Evolutionary conservation across 1,140 invertebrate species (phyloP).

Genomic region (Geopemphigus sp.): DNA sequence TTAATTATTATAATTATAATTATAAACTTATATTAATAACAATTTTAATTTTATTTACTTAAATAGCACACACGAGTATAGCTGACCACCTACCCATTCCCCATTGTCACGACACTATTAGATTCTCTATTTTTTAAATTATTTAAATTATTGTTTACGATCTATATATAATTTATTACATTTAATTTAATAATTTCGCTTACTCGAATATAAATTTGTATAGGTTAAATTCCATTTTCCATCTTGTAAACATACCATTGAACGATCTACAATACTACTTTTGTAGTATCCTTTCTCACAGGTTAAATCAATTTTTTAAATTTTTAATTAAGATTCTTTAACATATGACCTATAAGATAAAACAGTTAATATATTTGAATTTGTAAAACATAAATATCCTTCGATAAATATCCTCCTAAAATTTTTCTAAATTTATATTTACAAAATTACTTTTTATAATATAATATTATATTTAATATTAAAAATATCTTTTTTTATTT

Average conservation of each 20-base stretch:
- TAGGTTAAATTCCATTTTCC: background rate
- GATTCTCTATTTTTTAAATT: too few species aligned
- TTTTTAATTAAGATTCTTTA: too few species aligned
- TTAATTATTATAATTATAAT: too few species aligned
- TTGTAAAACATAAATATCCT: background rate
- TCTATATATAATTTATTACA: too few species aligned
- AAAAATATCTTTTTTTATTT: too few species aligned
- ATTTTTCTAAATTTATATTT: too few species aligned
- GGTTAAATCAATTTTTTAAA: too few species aligned
- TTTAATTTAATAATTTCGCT: too few species aligned
- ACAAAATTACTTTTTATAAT: too few species aligned
- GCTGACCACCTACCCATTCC: background rate
- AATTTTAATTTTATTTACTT: background rate
- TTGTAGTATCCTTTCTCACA: conserved; percentile 4
- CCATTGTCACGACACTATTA: background rate
- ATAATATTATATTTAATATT: too few species aligned
- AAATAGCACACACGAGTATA: background rate
- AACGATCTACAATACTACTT: background rate
- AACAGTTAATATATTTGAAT: background rate
- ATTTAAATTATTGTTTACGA: too few species aligned
- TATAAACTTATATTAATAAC: background rate
- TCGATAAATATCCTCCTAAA: too few species aligned
- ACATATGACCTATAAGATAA: background rate
- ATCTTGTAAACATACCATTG: background rate
- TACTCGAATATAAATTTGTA: conserved; percentile 16